Evolutionary conservation across 2,888 invertebrate genomes (phyloP).

Genomic region (Pogonocherus hispidulus): DNA sequence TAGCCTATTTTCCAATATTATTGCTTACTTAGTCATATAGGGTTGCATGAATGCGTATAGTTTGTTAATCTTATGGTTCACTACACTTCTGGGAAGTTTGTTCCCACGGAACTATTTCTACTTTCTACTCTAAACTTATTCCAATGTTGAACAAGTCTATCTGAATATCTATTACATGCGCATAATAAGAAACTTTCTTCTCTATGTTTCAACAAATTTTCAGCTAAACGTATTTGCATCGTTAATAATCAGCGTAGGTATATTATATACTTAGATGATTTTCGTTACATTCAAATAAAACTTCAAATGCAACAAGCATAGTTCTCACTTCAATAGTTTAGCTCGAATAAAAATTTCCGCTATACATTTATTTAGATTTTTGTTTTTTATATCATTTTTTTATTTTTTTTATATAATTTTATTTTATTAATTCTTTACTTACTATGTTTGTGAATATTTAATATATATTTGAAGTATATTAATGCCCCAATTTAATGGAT

Average conservation of each 20-base stretch:
- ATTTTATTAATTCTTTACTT: no score
- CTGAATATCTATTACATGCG: neutral
- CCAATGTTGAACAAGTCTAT: neutral
- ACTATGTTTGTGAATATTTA: no score
- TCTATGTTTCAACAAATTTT: neutral
- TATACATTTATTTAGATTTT: no score
- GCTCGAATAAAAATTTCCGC: no score
- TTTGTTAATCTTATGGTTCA: neutral
- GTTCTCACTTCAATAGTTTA: neutral
- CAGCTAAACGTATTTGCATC: neutral
- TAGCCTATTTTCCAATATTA: no score
- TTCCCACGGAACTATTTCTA: neutral
- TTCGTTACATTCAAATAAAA: neutral
- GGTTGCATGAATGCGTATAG: neutral
- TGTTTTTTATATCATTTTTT: no score
- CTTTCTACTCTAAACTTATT: neutral
- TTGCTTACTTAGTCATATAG: no score
- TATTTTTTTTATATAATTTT: no score
- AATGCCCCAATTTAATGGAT: no score
- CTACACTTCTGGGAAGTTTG: neutral
- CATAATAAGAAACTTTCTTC: neutral
- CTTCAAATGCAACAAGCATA: neutral
- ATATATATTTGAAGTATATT: no score
- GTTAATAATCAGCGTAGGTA: neutral
- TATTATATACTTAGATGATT: neutral